A percentile compares a stretch with the other conserved stretches of the same genome.
These are phyloP conservation scores for Luperina nickerlii DNA, from an alignment of 2,888 invertebrate genomes.

Conservation along the genomic window DNA sequence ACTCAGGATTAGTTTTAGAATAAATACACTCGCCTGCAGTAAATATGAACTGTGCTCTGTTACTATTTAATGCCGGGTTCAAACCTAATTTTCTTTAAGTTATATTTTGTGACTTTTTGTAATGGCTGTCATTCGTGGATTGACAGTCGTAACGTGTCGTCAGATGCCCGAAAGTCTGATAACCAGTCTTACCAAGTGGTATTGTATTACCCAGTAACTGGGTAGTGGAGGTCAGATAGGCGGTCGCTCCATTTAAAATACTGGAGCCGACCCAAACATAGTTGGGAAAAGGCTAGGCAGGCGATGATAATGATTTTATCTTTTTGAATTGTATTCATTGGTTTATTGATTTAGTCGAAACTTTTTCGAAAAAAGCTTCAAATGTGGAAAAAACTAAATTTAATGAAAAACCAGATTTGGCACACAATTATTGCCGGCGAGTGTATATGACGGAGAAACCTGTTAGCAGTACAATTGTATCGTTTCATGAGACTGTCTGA, in stretches of 20 bases:
- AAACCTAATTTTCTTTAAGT: background rate
- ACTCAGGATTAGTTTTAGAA: background rate
- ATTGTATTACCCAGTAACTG: background rate
- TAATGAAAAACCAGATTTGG: background rate
- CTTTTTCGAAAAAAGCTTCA: background rate
- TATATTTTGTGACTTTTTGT: background rate
- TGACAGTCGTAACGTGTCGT: background rate
- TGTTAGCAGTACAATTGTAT: background rate
- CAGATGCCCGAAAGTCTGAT: background rate
- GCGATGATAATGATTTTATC: background rate
- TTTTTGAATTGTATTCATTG: background rate
- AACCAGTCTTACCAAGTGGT: background rate
- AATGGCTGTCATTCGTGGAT: background rate
- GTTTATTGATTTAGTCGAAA: background rate
- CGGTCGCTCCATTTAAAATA: background rate
- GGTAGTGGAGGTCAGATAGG: background rate
- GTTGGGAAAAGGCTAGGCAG: background rate
- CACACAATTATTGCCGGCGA: background rate
- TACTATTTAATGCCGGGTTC: background rate
- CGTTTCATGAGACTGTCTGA: constrained; percentile 7
- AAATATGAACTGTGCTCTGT: background rate
- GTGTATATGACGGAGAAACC: background rate
- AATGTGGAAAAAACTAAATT: background rate
- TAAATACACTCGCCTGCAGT: background rate
- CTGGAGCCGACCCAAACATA: background rate